Evolutionary conservation across 1,140 invertebrate species (phyloP).

Genomic region (Maconellicoccus hirsutus): DNA sequence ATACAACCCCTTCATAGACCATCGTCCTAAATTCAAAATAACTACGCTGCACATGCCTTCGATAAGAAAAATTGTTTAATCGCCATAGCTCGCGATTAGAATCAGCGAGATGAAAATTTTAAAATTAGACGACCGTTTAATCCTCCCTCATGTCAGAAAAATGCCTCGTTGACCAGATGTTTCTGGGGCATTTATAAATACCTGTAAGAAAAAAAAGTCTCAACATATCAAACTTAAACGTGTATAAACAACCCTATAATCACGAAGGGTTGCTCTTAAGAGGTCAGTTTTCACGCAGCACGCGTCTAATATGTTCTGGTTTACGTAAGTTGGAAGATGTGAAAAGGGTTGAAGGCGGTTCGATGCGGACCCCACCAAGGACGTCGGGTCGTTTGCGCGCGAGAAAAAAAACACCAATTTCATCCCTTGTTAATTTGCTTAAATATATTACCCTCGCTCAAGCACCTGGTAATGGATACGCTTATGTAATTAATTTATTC

Average conservation of each 20-base stretch:
- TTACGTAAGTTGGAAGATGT: not conserved
- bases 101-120: not conserved
- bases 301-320: conserved; percentile 3
- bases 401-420: not conserved
- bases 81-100: not conserved
- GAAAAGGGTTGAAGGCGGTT: not conserved
- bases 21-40: too few species aligned
- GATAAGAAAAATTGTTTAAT: too few species aligned
- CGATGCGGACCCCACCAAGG: not conserved
- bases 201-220: not conserved
- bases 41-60: too few species aligned
- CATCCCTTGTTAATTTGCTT: conserved; percentile 3
- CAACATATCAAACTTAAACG: not conserved
- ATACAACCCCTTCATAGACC: too few species aligned
- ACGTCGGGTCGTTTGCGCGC: not conserved
- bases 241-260: not conserved
- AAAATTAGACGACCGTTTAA: not conserved
- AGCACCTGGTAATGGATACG: not conserved
- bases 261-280: not conserved
- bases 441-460: not conserved
- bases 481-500: not conserved
- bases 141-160: not conserved
- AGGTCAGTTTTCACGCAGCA: conserved; percentile 7
- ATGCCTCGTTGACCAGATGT: not conserved
- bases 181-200: not conserved